These are phyloP conservation scores for Parnassius mnemosyne DNA, from an alignment of 2,888 invertebrate species.

Conservation along the genomic window DNA sequence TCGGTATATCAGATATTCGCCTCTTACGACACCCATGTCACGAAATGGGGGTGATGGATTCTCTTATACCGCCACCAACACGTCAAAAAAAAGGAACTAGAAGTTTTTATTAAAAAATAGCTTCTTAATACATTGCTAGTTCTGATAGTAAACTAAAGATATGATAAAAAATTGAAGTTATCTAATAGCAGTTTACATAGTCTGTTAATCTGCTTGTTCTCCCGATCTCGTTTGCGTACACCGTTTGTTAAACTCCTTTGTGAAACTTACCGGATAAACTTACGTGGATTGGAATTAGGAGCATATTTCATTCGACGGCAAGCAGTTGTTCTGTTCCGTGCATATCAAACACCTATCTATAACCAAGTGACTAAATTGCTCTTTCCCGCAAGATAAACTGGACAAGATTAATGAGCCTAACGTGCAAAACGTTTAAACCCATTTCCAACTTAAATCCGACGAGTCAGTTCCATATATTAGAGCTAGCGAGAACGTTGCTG, in stretches of 20 bases:
- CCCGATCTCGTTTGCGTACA: conserved; percentile 14
- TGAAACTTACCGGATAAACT: conserved; percentile 20
- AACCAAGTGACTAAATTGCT: conserved; percentile 42
- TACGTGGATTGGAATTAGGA: conserved; percentile 21
- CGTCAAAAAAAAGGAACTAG: too few relatives aligned
- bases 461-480: conserved; percentile 80
- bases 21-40: too few relatives aligned
- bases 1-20: too few relatives aligned
- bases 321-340: conserved; percentile 24
- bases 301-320: conserved; percentile 22
- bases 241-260: conserved; percentile 15
- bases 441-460: conserved; percentile 77
- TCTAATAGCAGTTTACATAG: neutral
- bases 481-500: conserved; percentile 68
- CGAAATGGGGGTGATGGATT: too few relatives aligned
- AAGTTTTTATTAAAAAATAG: too few relatives aligned
- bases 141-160: too few relatives aligned
- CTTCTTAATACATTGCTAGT: too few relatives aligned
- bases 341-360: conserved; percentile 35
- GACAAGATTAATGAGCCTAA: conserved; percentile 78
- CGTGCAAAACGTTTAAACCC: conserved; percentile 80
- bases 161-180: too few relatives aligned
- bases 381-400: conserved; percentile 70
- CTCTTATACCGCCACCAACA: too few relatives aligned
- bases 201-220: conserved; percentile 10